Conservation (phyloP, 2,888 invertebrate species). For the Aricia artaxerxes region DNA sequence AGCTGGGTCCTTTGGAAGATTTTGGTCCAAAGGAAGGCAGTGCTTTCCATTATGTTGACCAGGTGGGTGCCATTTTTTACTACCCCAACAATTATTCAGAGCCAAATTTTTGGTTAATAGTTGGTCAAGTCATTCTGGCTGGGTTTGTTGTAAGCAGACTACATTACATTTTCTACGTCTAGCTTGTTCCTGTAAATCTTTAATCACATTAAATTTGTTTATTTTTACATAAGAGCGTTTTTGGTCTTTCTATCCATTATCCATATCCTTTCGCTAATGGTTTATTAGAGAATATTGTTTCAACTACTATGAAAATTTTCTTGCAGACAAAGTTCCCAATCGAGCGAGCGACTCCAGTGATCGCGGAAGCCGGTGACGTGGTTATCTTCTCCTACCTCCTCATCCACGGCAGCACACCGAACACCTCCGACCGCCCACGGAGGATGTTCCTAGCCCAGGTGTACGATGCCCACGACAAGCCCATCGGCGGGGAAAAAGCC, state of each 20-base stretch:
- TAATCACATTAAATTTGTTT: too few species aligned
- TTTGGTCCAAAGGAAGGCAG: slow-evolving; percentile 65
- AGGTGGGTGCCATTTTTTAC: slow-evolving; percentile 48
- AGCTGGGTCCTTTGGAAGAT: slow-evolving; percentile 77
- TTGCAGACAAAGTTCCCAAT: slow-evolving; percentile 69
- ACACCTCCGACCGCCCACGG: slow-evolving; percentile 65
- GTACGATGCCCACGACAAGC: slow-evolving; percentile 77
- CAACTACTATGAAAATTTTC: slow-evolving; percentile 21
- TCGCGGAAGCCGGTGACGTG: slow-evolving; percentile 78
- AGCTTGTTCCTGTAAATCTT: too few species aligned
- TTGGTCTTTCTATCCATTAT: too few species aligned
- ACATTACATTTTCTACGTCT: too few species aligned
- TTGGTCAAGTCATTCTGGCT: too few species aligned
- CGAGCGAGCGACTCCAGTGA: slow-evolving; percentile 71
- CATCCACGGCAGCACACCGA: slow-evolving; percentile 80
- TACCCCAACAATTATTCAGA: too few species aligned
- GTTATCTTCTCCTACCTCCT: slow-evolving; percentile 81
- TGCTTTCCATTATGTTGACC: slow-evolving; percentile 72
- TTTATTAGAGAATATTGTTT: neutral
- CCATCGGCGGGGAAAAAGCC: slow-evolving; percentile 62
- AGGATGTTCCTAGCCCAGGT: slow-evolving; percentile 80
- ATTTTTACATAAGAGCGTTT: too few species aligned
- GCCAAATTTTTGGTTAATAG: too few species aligned
- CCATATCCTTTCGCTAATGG: too few species aligned
- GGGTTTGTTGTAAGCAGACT: too few species aligned